Conservation (phyloP, 2,113 vertebrate species). For the Delphinapterus leucas region DNA sequence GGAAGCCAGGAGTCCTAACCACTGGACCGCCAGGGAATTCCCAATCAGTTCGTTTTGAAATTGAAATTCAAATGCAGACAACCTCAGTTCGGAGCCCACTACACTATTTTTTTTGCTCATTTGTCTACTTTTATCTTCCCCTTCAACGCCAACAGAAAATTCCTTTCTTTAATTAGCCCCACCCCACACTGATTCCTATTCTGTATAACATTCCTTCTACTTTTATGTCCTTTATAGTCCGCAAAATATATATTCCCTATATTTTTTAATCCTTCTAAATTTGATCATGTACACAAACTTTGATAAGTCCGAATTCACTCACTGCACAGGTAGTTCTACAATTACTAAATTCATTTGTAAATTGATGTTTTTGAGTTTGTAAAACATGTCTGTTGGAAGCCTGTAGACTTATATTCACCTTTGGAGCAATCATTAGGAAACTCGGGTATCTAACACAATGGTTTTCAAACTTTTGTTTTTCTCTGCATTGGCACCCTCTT, state of each 20-base stretch:
- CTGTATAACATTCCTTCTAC: background rate
- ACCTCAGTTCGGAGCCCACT: background rate
- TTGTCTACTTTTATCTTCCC: background rate
- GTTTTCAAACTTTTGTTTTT: background rate
- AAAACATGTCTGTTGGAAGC: background rate
- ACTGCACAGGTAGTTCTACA: background rate
- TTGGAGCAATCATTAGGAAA: background rate
- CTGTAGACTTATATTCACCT: background rate
- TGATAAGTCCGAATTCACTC: background rate
- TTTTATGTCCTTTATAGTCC: background rate
- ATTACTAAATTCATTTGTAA: background rate
- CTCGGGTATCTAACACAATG: background rate
- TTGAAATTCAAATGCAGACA: background rate
- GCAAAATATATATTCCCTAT: background rate
- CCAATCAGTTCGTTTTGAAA: background rate
- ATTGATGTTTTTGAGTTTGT: conserved; percentile 2
- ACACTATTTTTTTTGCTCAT: background rate
- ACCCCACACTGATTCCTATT: background rate
- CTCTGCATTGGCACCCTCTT: background rate
- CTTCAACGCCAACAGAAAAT: background rate
- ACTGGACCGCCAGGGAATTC: background rate
- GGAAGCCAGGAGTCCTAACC: background rate
- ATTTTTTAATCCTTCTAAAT: background rate
- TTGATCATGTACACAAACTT: background rate
- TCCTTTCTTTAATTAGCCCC: background rate